phyloP scores from a whole-genome alignment of 2,797 vertebrate genomes.

The Lepilemur septentrionalis region DNA sequence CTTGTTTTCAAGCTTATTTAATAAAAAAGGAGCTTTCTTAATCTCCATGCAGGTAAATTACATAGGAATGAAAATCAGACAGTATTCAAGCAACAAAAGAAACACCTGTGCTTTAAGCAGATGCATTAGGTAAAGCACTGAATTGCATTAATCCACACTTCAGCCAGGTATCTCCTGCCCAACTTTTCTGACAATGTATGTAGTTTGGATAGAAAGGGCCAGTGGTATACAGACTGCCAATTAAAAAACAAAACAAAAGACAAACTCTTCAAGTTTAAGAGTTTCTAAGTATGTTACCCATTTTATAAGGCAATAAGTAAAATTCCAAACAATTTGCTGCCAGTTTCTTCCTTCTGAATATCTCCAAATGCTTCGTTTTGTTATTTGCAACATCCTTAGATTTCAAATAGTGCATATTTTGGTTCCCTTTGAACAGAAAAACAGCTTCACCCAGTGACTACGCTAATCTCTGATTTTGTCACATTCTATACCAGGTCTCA shows the following conservation, averaged over 20 bases:
- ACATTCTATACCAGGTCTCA: not conserved
- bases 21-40: slow-evolving; percentile 80
- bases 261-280: not conserved
- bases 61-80: slow-evolving; percentile 78
- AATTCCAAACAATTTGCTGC: not conserved
- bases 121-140: slow-evolving; percentile 14
- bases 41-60: slow-evolving; percentile 81
- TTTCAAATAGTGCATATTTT: not conserved
- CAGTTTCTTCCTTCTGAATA: not conserved
- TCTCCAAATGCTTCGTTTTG: not conserved
- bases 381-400: not conserved
- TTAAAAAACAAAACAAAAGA: not conserved
- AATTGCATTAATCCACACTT: slow-evolving; percentile 57
- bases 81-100: slow-evolving; percentile 79
- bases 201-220: not conserved
- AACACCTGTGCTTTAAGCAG: slow-evolving; percentile 66
- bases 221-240: not conserved
- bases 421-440: not conserved
- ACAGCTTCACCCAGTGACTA: not conserved
- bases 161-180: slow-evolving; percentile 25
- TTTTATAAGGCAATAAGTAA: not conserved
- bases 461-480: not conserved
- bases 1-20: slow-evolving; percentile 83
- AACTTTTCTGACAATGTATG: not conserved
- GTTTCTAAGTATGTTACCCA: not conserved